Evolutionary conservation across 1,140 invertebrate species (phyloP), one percentile per base, ranked within the genome.

Genomic region (Prorops nasuta): DNA sequence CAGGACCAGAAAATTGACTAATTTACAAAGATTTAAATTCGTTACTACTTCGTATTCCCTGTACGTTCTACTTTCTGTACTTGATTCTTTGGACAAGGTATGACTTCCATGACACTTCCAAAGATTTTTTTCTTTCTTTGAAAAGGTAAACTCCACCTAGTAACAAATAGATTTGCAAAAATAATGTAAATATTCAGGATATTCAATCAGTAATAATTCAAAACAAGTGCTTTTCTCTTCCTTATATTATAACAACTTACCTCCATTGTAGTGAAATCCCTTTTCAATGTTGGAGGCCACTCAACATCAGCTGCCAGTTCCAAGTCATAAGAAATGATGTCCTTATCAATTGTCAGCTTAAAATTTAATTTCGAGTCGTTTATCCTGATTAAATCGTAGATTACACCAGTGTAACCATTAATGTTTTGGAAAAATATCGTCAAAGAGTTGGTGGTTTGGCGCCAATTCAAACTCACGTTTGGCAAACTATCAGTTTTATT

Each of bases 31-130:
- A 7, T 44, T 7, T 31, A 49, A 66, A 41, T 77, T 78, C 20
- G 64, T 67, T 15, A 77, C 14, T 48, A 78, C 63, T 63, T 72
- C 46, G 44, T 75, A 78, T 22, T 71, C 58, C 56, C 38, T 72
- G 34, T 72, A 78, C 0, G 42, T 51, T 44, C 65, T 55, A 16
- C 49, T 46, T 12, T 24, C 58, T 16, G 31, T 57, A 14, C 60
- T 64, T 31, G 44, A 28, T 24, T 67, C 58, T 8, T 44, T 51
- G 0, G 43, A 60, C 34, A 60, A 47, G 3, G 37, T 56, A 21
- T 63, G 54, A 20, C 31, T 65, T 28, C 73, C 73, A 35, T 64
- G 66, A n/a, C 60, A 51, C 24, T 69, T 70, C 74, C 73, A 78
- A 34, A 74, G 49, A 35, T 54, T 49, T 28, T 53, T 56, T 6